Percentiles rank a stretch among this genome's conserved stretches.
These are phyloP conservation scores for Aspiorhynchus laticeps DNA, from an alignment of 2,113 vertebrate genomes.

Conservation along the genomic window DNA sequence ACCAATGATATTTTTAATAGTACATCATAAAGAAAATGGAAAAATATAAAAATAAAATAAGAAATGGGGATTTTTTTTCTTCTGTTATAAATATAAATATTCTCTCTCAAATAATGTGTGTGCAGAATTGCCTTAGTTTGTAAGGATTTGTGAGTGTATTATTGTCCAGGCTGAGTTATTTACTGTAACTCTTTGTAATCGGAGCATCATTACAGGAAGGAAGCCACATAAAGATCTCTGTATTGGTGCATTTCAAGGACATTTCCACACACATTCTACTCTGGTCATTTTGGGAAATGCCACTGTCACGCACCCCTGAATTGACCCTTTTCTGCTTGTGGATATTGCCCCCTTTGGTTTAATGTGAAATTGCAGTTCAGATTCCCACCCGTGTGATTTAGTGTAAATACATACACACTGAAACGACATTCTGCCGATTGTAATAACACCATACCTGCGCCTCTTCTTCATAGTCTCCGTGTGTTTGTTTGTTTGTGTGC, in stretches of 20 bases:
- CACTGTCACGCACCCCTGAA: constrained; percentile 39
- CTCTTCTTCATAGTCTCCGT: not conserved
- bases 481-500: constrained; percentile 10
- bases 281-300: constrained; percentile 46
- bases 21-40: too few relatives aligned
- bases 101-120: constrained; percentile 21
- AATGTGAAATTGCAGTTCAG: constrained; percentile 18
- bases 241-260: constrained; percentile 53
- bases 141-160: constrained; percentile 27
- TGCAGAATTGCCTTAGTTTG: constrained; percentile 16
- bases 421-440: not conserved
- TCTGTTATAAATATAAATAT: constrained; percentile 43
- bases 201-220: constrained; percentile 51
- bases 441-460: not conserved
- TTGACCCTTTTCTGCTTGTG: not conserved
- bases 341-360: constrained; percentile 14
- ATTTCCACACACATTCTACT: constrained; percentile 36
- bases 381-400: not conserved
- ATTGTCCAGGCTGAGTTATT: constrained; percentile 46
- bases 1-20: too few relatives aligned
- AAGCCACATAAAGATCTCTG: constrained; percentile 45
- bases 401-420: not conserved
- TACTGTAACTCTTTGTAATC: constrained; percentile 58
- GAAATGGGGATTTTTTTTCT: not conserved
- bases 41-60: too few relatives aligned